Percentiles rank a stretch among this genome's conserved stretches.
phyloP scores from a whole-genome alignment of 2,888 invertebrate genomes.

The Volucella zonaria region DNA sequence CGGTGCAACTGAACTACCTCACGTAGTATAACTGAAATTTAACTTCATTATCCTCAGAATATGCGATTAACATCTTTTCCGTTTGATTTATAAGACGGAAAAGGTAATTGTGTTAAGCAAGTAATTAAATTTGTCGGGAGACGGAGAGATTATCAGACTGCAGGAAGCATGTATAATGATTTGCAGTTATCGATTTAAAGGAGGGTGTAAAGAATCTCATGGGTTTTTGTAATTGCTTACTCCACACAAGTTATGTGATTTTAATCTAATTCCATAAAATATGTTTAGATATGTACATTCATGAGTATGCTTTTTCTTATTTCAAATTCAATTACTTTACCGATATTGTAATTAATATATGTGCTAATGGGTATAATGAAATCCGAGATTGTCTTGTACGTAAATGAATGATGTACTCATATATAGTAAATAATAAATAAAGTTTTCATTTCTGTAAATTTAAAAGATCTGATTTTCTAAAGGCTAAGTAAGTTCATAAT shows the following conservation, averaged over 20 bases:
- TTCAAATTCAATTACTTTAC: background rate
- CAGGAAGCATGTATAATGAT: slow-evolving; percentile 35
- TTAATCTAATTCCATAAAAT: slow-evolving; percentile 60
- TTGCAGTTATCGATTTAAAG: slow-evolving; percentile 21
- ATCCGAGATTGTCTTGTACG: background rate
- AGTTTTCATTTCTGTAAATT: no score
- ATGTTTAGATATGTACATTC: slow-evolving; percentile 12
- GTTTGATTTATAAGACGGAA: slow-evolving; percentile 66
- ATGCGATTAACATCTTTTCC: slow-evolving; percentile 56
- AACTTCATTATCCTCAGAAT: slow-evolving; percentile 61
- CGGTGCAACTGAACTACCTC: slow-evolving; percentile 3
- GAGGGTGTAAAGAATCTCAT: slow-evolving; percentile 34
- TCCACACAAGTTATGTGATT: slow-evolving; percentile 48
- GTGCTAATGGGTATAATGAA: slow-evolving; percentile 24
- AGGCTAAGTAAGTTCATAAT: no score
- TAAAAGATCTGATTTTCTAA: no score
- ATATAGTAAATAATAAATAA: no score
- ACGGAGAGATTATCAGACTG: background rate
- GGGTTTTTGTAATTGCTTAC: slow-evolving; percentile 41
- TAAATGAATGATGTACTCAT: no score
- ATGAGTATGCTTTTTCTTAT: slow-evolving; percentile 5
- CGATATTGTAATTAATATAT: slow-evolving; percentile 17
- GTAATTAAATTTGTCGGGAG: slow-evolving; percentile 64
- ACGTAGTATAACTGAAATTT: slow-evolving; percentile 35
- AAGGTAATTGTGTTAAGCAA: slow-evolving; percentile 55